Percentiles rank a stretch among this genome's conserved stretches.
Conservation (phyloP, 2,113 vertebrate species). For the Dicerorhinus sumatrensis region DNA sequence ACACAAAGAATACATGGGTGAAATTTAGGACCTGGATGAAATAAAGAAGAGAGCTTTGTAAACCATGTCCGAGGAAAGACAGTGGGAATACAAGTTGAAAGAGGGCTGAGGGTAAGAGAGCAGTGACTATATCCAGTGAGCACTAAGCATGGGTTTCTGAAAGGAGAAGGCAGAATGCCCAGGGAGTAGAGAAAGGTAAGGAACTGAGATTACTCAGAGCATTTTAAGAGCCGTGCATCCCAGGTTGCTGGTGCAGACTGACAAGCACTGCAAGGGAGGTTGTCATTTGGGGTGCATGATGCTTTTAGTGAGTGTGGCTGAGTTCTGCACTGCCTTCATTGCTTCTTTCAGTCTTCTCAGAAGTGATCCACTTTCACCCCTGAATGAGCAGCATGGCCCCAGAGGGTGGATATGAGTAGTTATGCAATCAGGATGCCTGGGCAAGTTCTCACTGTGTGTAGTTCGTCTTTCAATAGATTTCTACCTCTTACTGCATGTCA, state of each 20-base stretch:
- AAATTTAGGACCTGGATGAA: not conserved
- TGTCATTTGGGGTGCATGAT: not conserved
- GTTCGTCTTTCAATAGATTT: not conserved
- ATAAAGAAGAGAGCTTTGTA: not conserved
- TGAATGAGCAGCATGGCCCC: not conserved
- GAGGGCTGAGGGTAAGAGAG: not conserved
- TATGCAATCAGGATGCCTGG: not conserved
- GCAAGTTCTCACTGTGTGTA: not conserved
- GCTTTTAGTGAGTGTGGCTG: not conserved
- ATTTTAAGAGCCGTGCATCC: not conserved
- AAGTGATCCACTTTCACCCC: not conserved
- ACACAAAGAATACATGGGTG: not conserved
- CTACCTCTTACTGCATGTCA: not conserved
- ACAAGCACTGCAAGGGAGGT: not conserved
- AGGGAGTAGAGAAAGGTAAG: not conserved
- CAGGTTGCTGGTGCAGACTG: not conserved
- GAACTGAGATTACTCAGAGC: not conserved
- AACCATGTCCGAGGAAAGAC: not conserved
- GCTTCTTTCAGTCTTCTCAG: not conserved
- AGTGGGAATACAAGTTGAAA: not conserved
- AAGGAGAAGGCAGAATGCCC: not conserved
- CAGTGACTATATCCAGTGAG: not conserved
- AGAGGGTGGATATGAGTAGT: not conserved
- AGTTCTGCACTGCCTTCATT: not conserved
- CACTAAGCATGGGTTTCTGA: not conserved